Percentiles rank a stretch among this genome's conserved stretches.
These are phyloP conservation scores for Manis pentadactyla DNA, from an alignment of 2,797 vertebrate genomes.

Conservation along the genomic window DNA sequence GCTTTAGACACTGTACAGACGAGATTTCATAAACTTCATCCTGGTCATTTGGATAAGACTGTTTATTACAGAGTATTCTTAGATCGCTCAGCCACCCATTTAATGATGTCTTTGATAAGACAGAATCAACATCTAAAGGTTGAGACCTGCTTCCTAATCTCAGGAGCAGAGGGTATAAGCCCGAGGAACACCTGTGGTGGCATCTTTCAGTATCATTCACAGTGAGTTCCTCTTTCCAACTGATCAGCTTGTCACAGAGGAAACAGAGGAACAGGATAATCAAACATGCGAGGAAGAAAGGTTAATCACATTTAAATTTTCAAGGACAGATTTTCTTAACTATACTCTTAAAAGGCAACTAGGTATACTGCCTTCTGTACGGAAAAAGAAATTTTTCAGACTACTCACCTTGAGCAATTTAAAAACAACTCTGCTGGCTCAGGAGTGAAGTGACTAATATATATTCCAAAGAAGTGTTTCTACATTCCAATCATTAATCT, in stretches of 20 bases:
- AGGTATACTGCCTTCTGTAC: not conserved
- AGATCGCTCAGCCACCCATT: not conserved
- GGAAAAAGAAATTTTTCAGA: not conserved
- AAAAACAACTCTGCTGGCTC: not conserved
- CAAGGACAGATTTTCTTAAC: not conserved
- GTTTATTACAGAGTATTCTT: conserved; percentile 3
- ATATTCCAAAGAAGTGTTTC: not conserved
- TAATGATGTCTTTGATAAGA: not conserved
- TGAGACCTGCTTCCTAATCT: not conserved
- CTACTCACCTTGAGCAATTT: not conserved
- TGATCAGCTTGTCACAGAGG: not conserved
- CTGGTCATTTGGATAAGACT: not conserved
- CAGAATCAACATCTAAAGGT: not conserved
- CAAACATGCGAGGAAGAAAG: not conserved
- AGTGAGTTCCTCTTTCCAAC: not conserved
- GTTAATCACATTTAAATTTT: conserved; percentile 1
- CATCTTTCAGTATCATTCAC: not conserved
- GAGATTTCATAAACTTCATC: not conserved
- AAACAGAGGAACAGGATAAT: not conserved
- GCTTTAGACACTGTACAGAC: not conserved
- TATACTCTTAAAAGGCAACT: conserved; percentile 40
- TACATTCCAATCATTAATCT: not conserved
- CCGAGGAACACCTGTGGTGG: not conserved
- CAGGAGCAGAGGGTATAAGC: not conserved
- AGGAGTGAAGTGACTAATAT: not conserved